phyloP scores from a whole-genome alignment of 2,797 vertebrate species.

The Dromococcyx pavoninus region DNA sequence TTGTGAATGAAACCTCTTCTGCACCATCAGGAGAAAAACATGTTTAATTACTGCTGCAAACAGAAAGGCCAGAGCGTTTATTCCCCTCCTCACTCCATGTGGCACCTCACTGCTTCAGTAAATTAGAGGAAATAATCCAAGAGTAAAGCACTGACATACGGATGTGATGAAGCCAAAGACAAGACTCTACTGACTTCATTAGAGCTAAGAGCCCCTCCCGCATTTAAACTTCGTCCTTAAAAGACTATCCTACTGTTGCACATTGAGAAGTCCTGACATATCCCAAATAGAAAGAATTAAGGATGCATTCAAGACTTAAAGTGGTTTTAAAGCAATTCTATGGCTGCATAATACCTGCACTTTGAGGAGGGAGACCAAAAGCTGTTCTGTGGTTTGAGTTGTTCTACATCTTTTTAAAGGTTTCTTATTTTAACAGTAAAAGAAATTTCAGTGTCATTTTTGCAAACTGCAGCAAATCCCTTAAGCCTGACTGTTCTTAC shows the following conservation, averaged over 20 bases:
- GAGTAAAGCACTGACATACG: neutral
- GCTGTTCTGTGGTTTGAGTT: neutral
- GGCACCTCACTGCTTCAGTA: neutral
- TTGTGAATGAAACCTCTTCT: neutral
- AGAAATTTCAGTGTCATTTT: neutral
- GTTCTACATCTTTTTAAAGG: neutral
- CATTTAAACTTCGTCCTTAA: neutral
- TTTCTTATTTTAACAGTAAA: neutral
- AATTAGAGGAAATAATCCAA: neutral
- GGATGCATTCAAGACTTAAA: neutral
- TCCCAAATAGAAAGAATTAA: neutral
- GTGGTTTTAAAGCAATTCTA: neutral
- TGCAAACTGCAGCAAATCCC: neutral
- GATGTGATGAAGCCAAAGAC: neutral
- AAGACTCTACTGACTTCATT: neutral
- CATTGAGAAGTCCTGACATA: fast-evolving
- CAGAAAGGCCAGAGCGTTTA: neutral
- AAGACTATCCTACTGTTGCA: neutral
- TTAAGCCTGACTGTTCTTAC: neutral
- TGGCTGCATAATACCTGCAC: neutral
- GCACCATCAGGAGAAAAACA: neutral
- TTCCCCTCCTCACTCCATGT: neutral
- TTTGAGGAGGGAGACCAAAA: neutral
- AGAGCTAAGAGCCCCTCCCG: neutral
- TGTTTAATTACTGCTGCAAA: neutral